Percentiles rank a stretch among this genome's conserved stretches.
These are phyloP conservation scores for Clarias fuscus DNA, from an alignment of 2,797 vertebrate species.

Conservation along the genomic window DNA sequence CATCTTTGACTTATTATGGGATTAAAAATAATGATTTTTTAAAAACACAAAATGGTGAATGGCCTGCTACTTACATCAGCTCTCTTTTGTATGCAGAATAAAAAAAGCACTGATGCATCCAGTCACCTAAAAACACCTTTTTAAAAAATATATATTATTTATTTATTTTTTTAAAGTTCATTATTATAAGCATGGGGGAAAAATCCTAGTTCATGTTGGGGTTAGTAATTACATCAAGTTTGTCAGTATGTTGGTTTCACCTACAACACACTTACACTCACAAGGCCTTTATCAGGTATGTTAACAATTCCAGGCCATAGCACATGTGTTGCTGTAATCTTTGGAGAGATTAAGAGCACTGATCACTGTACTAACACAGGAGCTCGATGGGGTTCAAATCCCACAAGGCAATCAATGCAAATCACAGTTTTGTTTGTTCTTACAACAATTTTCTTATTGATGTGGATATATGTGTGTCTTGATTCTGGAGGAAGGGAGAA, in stretches of 20 bases:
- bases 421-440: background rate
- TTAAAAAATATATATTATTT: background rate
- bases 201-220: background rate
- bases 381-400: background rate
- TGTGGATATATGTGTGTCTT: background rate
- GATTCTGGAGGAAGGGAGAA: background rate
- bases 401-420: background rate
- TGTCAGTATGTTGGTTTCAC: background rate
- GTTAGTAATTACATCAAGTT: background rate
- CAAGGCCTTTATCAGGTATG: background rate
- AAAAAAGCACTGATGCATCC: background rate
- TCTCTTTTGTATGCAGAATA: background rate
- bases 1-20: background rate
- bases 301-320: background rate
- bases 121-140: background rate
- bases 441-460: background rate
- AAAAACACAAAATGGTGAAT: background rate
- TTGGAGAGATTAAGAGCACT: background rate
- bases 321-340: background rate
- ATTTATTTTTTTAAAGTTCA: background rate
- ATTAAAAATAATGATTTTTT: background rate
- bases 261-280: background rate
- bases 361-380: background rate
- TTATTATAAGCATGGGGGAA: background rate
- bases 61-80: background rate